Conservation (phyloP, 1,140 invertebrate genomes). For the Calliphora vicina region DNA sequence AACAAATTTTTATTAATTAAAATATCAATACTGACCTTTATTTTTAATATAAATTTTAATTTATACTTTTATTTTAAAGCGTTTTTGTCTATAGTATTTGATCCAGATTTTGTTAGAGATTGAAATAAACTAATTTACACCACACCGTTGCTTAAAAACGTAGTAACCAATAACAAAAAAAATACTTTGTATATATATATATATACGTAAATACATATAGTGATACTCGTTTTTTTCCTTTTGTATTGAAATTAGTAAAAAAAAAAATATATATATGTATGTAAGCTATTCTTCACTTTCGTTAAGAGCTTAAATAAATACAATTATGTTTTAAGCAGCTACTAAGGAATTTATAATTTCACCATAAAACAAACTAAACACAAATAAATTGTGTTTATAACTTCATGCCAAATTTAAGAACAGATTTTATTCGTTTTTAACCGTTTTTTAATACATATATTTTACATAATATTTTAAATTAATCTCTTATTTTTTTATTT, state of each 20-base stretch:
- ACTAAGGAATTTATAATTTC: not conserved
- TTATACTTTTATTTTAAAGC: no score
- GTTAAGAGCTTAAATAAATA: not conserved
- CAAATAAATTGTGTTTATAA: not conserved
- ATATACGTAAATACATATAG: not conserved
- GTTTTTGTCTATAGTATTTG: not conserved
- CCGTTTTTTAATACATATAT: not conserved
- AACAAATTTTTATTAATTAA: not conserved
- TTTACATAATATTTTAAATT: conserved; percentile 20
- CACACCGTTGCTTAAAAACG: not conserved
- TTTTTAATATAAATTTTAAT: not conserved
- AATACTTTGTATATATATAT: not conserved
- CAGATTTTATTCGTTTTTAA: not conserved
- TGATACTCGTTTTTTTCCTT: not conserved
- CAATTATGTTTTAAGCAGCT: not conserved
- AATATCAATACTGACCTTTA: not conserved
- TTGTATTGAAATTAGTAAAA: not conserved
- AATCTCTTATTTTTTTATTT: conserved; percentile 3
- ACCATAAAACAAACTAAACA: not conserved
- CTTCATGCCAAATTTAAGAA: not conserved
- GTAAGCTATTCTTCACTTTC: not conserved
- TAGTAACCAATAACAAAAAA: not conserved
- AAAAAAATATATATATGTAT: no score
- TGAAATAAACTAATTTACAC: not conserved
- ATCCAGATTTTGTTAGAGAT: not conserved